phyloP scores from a whole-genome alignment of 2,888 invertebrate species.

The Drosophila suboccidentalis region DNA sequence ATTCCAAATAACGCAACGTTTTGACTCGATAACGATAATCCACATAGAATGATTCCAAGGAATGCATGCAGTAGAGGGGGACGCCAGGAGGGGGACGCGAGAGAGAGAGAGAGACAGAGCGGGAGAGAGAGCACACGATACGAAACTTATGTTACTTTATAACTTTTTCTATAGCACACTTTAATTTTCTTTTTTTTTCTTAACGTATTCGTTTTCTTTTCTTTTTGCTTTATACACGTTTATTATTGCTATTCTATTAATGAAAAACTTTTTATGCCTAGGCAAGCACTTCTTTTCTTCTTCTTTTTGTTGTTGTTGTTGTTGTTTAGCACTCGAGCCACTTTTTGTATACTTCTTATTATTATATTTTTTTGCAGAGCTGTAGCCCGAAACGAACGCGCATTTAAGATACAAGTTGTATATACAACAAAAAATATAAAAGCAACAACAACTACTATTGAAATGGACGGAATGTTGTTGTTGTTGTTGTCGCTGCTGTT shows the following conservation, averaged over 20 bases:
- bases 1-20: conserved; percentile 66
- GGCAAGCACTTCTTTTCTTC: conserved; percentile 52
- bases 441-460: conserved; percentile 31
- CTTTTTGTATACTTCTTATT: conserved; percentile 48
- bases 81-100: not conserved
- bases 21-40: conserved; percentile 58
- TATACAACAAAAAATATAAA: conserved; percentile 32
- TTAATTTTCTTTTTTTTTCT: conserved; percentile 54
- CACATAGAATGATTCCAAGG: conserved; percentile 79
- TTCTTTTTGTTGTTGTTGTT: conserved; percentile 18
- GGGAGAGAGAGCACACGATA: conserved; percentile 26
- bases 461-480: conserved; percentile 50
- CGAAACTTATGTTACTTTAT: conserved; percentile 52
- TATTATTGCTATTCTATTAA: conserved; percentile 44
- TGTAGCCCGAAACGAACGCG: conserved; percentile 61
- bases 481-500: conserved; percentile 17
- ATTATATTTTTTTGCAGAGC: conserved; percentile 41
- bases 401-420: conserved; percentile 46
- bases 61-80: conserved; percentile 71
- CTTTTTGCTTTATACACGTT: conserved; percentile 16
- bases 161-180: conserved; percentile 54
- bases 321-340: conserved; percentile 61
- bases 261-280: conserved; percentile 57
- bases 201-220: conserved; percentile 14
- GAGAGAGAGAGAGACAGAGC: conserved; percentile 6